Evolutionary conservation across 2,113 vertebrate species (phyloP), one percentile per base, ranked within the genome.

Genomic region (Syngnathus scovelli): DNA sequence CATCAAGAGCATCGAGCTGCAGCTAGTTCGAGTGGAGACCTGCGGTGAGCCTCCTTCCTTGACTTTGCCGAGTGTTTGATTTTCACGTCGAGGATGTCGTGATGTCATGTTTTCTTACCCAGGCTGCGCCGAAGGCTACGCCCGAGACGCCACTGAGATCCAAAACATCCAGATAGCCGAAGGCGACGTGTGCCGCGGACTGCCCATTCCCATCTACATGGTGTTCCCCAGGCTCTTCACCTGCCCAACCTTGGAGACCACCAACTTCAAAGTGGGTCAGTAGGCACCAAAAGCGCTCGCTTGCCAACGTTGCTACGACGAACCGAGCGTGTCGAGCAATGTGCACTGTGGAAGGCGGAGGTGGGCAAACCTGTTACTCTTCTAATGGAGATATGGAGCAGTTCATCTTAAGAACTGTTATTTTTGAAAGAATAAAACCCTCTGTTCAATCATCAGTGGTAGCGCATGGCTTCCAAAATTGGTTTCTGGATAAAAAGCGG

Each of bases 101-200:
- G 1, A 27, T 11, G 21, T n/a, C 5, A 10, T 0, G 3, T 39
- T 6, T 1, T 1, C 9, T 1, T 58, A 62, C 5, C 55, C 86
- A 99, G 97, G 97, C 0, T 99, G 97, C 2, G 96, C 96, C 0
- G 97, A 99, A 76, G 97, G 97, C 11, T 98, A 98, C 0, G 96
- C 96, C 66, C 88, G 95, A 62, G 97, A 99, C 0, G 94, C 96
- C 78, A 98, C 97, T 0, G 97, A 99, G 90, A 97, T 99, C 68
- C 97, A 99, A 90, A 98, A 98, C 56, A 98, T 99, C 61, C 97
- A 99, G 88, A 96, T 99, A 1, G 96, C 95, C 0, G 97, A 98
- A 0, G 97, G 96, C 0, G 96, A 98, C 0, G 90, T 98, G 0
- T 97, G 95, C 64, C 90, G 94, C 48, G 77, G 93, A 43, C 91